Conservation (phyloP, 2,797 vertebrate species). For the Limosa lapponica region DNA sequence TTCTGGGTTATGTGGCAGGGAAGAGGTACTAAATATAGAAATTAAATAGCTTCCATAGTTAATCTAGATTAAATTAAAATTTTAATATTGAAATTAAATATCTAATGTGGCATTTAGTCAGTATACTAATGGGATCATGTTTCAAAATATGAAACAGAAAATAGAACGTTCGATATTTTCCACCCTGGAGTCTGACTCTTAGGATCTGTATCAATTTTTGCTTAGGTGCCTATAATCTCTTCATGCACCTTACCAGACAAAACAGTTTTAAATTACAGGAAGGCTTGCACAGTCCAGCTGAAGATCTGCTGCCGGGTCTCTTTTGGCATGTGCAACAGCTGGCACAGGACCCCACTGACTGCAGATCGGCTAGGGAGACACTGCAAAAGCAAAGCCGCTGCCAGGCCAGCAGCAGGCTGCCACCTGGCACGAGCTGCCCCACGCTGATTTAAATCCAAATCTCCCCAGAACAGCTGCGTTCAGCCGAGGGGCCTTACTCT, state of each 20-base stretch:
- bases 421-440: neutral
- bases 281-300: neutral
- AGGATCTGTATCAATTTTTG: neutral
- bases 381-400: neutral
- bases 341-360: neutral
- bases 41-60: conserved; percentile 16
- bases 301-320: neutral
- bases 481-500: neutral
- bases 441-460: neutral
- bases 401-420: neutral
- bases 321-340: neutral
- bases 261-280: neutral
- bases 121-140: neutral
- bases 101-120: conserved; percentile 15
- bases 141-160: conserved; percentile 37
- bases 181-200: neutral
- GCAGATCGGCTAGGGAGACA: neutral
- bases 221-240: neutral
- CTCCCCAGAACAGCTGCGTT: neutral
- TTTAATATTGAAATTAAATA: conserved; percentile 23
- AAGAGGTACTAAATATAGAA: conserved; percentile 29
- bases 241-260: neutral
- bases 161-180: neutral
- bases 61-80: conserved; percentile 33
- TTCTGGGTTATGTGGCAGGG: neutral